Conservation (phyloP, 2,888 invertebrate species). For the Acanthococcus lagerstroemiae region DNA sequence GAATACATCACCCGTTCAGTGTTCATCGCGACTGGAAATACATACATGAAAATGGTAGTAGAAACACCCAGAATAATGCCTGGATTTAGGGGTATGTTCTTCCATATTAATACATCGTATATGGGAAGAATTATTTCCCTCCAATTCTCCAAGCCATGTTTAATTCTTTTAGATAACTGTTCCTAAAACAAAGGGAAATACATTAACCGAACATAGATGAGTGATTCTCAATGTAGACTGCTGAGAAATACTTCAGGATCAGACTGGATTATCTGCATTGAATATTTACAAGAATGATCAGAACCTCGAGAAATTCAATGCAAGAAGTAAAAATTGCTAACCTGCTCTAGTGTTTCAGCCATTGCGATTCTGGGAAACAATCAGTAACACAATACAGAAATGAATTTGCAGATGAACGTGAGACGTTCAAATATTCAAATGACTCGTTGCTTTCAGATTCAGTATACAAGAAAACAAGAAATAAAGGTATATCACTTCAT, state of each 20-base stretch:
- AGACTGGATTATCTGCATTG: not conserved
- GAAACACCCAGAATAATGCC: conserved; percentile 8
- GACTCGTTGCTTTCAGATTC: too few relatives aligned
- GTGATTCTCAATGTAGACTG: not conserved
- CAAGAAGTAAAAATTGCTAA: not conserved
- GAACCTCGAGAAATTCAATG: not conserved
- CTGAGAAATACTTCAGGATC: not conserved
- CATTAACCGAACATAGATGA: not conserved
- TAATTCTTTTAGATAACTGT: conserved; percentile 14
- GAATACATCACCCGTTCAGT: not conserved
- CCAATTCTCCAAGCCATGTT: conserved; percentile 23
- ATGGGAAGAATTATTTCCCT: conserved; percentile 19
- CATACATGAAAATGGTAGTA: conserved; percentile 22
- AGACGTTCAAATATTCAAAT: too few relatives aligned
- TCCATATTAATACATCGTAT: conserved; percentile 18
- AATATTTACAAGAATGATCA: not conserved
- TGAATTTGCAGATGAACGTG: too few relatives aligned
- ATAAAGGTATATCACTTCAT: too few relatives aligned
- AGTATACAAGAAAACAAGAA: too few relatives aligned
- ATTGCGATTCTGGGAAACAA: too few relatives aligned
- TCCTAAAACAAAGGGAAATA: not conserved
- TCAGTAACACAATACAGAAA: too few relatives aligned
- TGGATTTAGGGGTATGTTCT: conserved; percentile 7
- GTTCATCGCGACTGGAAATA: not conserved
- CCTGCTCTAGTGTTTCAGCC: not conserved